Percentiles rank a stretch among this genome's conserved stretches.
phyloP scores from a whole-genome alignment of 1,140 invertebrate species.

The Nymphalis io region DNA sequence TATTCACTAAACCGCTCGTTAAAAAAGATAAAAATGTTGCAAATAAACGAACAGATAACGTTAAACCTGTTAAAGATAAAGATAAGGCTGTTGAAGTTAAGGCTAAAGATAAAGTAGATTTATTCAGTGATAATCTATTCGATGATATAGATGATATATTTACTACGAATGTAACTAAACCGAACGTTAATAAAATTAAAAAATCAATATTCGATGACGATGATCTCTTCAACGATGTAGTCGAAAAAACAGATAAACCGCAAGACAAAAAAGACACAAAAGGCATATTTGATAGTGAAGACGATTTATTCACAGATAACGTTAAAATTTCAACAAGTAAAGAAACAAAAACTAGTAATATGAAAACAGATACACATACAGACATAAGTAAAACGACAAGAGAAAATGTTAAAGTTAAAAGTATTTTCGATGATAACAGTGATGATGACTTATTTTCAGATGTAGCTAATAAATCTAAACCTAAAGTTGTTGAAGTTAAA shows the following conservation, averaged over 20 bases:
- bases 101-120: slow-evolving; percentile 54
- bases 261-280: slow-evolving; percentile 32
- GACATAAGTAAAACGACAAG: slow-evolving; percentile 2
- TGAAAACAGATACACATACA: background rate
- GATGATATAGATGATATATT: slow-evolving; percentile 75
- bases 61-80: slow-evolving; percentile 35
- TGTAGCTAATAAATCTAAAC: background rate
- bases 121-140: slow-evolving; percentile 68
- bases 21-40: slow-evolving; percentile 30
- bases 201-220: slow-evolving; percentile 68
- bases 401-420: slow-evolving; percentile 30
- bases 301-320: slow-evolving; percentile 44
- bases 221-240: slow-evolving; percentile 62
- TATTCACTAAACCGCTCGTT: slow-evolving; percentile 57
- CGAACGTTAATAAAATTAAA: slow-evolving; percentile 39
- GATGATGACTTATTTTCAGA: slow-evolving; percentile 40
- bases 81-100: background rate
- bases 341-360: background rate
- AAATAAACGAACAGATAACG: slow-evolving; percentile 12
- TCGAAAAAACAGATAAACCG: slow-evolving; percentile 20
- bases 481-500: slow-evolving; percentile 9
- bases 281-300: slow-evolving; percentile 51
- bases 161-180: slow-evolving; percentile 52
- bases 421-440: slow-evolving; percentile 40
- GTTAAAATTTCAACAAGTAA: slow-evolving; percentile 25